Evolutionary conservation across 1,140 invertebrate genomes (phyloP).

Genomic region (Meloidogyne exigua): DNA sequence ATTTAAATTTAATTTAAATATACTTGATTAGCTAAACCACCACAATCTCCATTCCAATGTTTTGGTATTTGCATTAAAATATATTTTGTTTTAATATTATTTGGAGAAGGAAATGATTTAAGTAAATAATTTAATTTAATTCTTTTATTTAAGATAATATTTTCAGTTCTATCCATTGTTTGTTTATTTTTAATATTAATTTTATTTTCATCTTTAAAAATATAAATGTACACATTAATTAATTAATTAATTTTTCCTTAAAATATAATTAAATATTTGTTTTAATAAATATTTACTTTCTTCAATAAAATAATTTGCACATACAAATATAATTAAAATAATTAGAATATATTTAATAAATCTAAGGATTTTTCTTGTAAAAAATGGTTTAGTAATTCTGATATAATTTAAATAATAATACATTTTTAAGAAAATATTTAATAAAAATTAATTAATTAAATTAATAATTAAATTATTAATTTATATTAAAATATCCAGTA

Average conservation of each 20-base stretch:
- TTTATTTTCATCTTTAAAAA: no score
- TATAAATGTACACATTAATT: no score
- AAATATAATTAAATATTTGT: no score
- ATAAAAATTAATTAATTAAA: no score
- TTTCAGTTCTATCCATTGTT: no score
- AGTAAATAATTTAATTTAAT: background rate
- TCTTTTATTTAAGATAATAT: background rate
- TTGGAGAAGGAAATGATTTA: slow-evolving; percentile 4
- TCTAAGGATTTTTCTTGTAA: background rate
- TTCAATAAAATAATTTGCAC: background rate
- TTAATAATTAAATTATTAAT: no score
- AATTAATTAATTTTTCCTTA: no score
- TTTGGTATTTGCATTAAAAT: slow-evolving; percentile 5
- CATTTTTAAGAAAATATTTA: no score
- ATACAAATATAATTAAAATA: background rate
- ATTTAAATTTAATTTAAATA: no score
- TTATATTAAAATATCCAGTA: no score
- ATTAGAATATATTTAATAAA: background rate
- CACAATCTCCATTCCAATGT: slow-evolving; percentile 1
- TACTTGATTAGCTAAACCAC: slow-evolving; percentile 3
- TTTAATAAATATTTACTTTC: background rate
- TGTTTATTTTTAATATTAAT: no score
- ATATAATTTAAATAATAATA: no score
- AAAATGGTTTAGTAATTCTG: background rate
- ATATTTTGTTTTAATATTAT: slow-evolving; percentile 6